phyloP scores from a whole-genome alignment of 2,797 vertebrate species.

The Loriculus beryllinus region DNA sequence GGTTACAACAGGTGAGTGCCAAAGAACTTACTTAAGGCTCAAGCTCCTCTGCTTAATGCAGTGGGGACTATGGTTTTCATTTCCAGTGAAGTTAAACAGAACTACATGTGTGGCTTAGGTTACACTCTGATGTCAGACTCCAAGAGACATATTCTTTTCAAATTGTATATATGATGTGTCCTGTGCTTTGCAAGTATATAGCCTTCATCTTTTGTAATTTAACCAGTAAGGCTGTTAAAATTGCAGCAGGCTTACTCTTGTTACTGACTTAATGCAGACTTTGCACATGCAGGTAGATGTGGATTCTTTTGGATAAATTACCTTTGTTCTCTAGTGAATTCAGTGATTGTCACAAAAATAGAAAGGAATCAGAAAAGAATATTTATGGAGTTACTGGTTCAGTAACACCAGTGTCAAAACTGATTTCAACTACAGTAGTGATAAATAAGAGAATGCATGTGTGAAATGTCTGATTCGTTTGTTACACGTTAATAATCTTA shows the following conservation, averaged over 20 bases:
- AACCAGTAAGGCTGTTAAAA: background rate
- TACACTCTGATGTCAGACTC: background rate
- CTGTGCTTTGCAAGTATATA: background rate
- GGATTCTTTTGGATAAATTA: background rate
- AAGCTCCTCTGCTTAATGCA: background rate
- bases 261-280: background rate
- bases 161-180: background rate
- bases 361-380: background rate
- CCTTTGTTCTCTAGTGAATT: background rate
- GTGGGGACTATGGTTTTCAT: background rate
- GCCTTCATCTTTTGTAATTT: background rate
- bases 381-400: background rate
- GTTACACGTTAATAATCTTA: background rate
- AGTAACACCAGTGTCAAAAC: background rate
- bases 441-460: background rate
- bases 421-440: background rate
- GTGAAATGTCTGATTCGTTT: background rate
- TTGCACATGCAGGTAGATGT: background rate
- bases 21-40: background rate
- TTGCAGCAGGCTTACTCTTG: background rate
- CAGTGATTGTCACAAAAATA: background rate
- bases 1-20: conserved; percentile 92
- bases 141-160: background rate
- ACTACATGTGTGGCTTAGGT: background rate
- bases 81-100: background rate